A percentile compares a stretch with the other conserved stretches of the same genome.
These are phyloP conservation scores for Arbacia lixula DNA, from an alignment of 53 echinoderm and acorn worm genomes.

Conservation along the genomic window DNA sequence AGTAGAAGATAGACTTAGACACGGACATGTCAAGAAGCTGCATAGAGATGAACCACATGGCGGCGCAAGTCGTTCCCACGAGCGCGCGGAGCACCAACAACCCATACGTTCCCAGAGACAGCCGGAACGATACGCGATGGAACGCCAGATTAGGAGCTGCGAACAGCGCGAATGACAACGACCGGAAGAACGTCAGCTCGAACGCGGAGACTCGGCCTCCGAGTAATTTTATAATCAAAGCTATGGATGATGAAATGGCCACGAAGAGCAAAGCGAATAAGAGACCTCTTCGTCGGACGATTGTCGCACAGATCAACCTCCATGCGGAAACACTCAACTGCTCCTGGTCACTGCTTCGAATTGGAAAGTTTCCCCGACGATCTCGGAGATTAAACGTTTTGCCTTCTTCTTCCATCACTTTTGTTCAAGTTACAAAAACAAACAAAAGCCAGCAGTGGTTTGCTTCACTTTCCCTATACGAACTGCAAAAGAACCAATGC, in stretches of 20 bases:
- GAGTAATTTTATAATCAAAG: background rate
- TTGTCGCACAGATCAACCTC: too few relatives aligned
- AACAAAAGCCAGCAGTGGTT: too few relatives aligned
- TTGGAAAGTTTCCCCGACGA: too few relatives aligned
- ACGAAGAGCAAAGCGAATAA: background rate
- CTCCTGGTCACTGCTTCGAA: too few relatives aligned
- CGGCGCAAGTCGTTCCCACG: background rate
- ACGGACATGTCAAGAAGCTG: conserved; percentile 3
- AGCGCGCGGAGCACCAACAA: background rate
- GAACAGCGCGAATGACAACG: background rate
- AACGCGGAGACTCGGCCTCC: background rate
- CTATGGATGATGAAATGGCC: background rate
- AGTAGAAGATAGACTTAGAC: background rate
- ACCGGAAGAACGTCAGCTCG: background rate
- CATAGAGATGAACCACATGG: background rate
- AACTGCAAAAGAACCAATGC: too few relatives aligned
- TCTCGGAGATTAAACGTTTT: too few relatives aligned
- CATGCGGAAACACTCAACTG: too few relatives aligned
- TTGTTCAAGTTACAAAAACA: too few relatives aligned
- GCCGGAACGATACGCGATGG: background rate
- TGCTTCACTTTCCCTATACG: too few relatives aligned
- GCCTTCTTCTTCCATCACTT: too few relatives aligned
- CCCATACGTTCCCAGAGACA: background rate
- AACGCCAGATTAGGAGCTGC: background rate
- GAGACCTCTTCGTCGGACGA: conserved; percentile 15